These are phyloP conservation scores for Atrichornis clamosus DNA, from an alignment of 2,113 vertebrate species.

Conservation along the genomic window DNA sequence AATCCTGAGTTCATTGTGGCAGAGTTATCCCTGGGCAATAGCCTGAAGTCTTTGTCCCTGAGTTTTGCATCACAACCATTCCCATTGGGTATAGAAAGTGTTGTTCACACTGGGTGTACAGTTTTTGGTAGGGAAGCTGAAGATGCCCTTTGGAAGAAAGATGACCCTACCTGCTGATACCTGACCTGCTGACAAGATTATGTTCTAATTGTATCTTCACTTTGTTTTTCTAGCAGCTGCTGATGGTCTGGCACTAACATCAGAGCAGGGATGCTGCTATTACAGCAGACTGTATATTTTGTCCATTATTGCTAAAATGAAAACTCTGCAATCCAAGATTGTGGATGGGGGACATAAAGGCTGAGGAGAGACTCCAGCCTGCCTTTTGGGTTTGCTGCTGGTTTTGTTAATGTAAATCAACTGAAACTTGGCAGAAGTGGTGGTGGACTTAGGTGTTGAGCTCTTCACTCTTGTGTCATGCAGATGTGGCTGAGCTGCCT, in stretches of 20 bases:
- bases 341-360: neutral
- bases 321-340: neutral
- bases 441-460: neutral
- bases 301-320: neutral
- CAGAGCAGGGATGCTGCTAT: neutral
- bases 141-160: neutral
- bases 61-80: neutral
- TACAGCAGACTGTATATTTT: neutral
- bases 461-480: neutral
- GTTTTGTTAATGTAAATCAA: neutral
- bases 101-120: neutral
- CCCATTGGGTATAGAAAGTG: neutral
- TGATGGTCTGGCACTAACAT: neutral
- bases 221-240: neutral
- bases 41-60: neutral
- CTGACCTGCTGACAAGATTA: neutral
- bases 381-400: neutral
- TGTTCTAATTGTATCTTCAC: neutral
- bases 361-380: neutral
- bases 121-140: neutral
- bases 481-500: constrained; percentile 85
- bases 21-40: neutral
- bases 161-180: neutral
- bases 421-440: neutral
- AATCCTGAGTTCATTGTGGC: constrained; percentile 9